Percentiles rank a stretch among this genome's conserved stretches.
These are phyloP conservation scores for Myotis daubentonii DNA, from an alignment of 2,797 vertebrate genomes.

Conservation along the genomic window DNA sequence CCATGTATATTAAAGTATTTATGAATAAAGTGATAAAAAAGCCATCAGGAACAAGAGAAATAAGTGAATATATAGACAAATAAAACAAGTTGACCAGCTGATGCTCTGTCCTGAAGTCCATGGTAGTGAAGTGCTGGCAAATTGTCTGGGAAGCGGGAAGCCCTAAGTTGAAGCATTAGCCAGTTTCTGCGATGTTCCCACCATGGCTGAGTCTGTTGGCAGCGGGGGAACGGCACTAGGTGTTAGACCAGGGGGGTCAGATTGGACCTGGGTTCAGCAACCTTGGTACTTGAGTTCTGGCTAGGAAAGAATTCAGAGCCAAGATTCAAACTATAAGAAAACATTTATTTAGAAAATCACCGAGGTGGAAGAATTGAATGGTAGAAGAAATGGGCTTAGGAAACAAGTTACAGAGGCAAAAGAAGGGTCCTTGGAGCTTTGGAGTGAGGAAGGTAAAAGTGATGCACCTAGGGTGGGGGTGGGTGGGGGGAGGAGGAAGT, in stretches of 20 bases:
- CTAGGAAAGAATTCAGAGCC: neutral
- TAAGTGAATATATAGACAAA: neutral
- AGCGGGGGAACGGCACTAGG: neutral
- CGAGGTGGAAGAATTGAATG: neutral
- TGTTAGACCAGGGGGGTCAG: neutral
- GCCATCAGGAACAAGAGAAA: neutral
- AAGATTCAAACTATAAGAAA: neutral
- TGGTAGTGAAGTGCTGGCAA: fast-evolving
- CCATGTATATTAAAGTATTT: neutral
- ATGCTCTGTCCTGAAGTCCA: neutral
- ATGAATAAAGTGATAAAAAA: neutral
- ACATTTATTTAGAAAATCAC: neutral
- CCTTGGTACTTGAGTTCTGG: too few species aligned
- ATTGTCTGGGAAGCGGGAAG: neutral
- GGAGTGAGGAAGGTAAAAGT: neutral
- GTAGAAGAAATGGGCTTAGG: neutral
- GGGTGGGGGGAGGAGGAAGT: too few species aligned
- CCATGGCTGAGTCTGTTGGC: neutral
- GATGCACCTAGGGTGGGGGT: too few species aligned
- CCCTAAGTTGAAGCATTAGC: neutral
- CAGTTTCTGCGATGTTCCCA: neutral
- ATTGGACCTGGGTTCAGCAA: too few species aligned
- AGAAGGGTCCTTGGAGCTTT: neutral
- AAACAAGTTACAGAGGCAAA: neutral
- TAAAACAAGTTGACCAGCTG: neutral